Conservation (phyloP, 2,113 vertebrate species). For the Indri indri region DNA sequence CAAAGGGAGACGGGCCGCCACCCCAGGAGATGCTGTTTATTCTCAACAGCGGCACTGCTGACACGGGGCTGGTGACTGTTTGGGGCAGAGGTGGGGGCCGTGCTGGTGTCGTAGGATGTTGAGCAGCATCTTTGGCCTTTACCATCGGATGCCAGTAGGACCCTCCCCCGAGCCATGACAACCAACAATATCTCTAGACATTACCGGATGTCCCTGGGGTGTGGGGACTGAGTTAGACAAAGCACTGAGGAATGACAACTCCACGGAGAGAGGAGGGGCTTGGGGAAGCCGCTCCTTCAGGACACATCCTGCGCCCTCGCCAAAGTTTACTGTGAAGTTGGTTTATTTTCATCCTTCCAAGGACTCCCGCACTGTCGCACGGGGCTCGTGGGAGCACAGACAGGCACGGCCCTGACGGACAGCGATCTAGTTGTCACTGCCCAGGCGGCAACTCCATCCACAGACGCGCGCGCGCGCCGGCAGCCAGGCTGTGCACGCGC, state of each 20-base stretch:
- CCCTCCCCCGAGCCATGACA: background rate
- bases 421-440: fast-evolving
- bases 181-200: background rate
- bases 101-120: fast-evolving
- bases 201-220: fast-evolving
- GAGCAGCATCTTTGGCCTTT: background rate
- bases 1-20: background rate
- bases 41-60: fast-evolving
- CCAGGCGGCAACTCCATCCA: too few relatives aligned
- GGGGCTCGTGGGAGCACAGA: fast-evolving
- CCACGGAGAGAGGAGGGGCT: fast-evolving
- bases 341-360: background rate
- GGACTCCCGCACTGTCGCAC: background rate
- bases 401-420: fast-evolving
- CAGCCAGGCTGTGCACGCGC: background rate
- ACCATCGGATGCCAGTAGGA: background rate
- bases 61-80: fast-evolving
- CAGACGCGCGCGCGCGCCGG: background rate
- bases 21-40: background rate
- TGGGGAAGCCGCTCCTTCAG: background rate
- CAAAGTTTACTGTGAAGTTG: fast-evolving
- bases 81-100: background rate
- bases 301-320: fast-evolving
- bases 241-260: background rate
- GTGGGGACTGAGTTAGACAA: background rate